Conservation (phyloP, 1,140 invertebrate genomes). For the Lepidostoma basale region DNA sequence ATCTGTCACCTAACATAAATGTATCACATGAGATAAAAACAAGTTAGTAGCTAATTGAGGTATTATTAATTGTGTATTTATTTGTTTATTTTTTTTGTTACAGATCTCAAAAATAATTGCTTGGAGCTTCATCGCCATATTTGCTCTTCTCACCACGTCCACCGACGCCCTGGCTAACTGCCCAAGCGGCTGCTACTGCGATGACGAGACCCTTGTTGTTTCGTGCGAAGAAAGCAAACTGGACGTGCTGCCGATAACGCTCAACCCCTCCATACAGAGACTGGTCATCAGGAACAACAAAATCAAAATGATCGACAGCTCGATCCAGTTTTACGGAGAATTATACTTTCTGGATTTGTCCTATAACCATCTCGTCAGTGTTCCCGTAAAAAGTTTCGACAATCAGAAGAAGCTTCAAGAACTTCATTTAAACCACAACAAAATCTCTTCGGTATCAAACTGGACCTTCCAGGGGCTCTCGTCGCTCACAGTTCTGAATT, state of each 20-base stretch:
- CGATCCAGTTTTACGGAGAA: slow-evolving; percentile 85
- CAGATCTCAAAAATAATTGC: slow-evolving; percentile 17
- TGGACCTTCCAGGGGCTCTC: slow-evolving; percentile 79
- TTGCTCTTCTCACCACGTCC: slow-evolving; percentile 42
- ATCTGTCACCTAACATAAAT: background rate
- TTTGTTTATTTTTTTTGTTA: slow-evolving; percentile 22
- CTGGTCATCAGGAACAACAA: slow-evolving; percentile 83
- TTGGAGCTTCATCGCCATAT: slow-evolving; percentile 5
- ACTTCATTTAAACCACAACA: slow-evolving; percentile 83
- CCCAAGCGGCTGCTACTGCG: slow-evolving; percentile 80
- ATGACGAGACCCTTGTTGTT: slow-evolving; percentile 87
- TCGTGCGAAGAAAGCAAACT: slow-evolving; percentile 83
- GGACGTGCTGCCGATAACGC: slow-evolving; percentile 87
- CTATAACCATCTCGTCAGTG: slow-evolving; percentile 80
- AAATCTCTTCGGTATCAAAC: slow-evolving; percentile 79
- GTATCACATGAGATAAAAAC: background rate
- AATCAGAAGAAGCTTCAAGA: slow-evolving; percentile 81
- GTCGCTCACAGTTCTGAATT: slow-evolving; percentile 77
- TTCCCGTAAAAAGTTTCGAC: slow-evolving; percentile 77
- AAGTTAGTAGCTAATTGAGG: background rate
- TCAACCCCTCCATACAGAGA: slow-evolving; percentile 87
- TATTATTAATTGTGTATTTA: background rate
- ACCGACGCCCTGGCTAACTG: slow-evolving; percentile 67
- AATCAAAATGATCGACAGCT: slow-evolving; percentile 84
- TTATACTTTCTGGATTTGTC: slow-evolving; percentile 83